Conservation (phyloP, 1,140 invertebrate genomes). For the Bradynema listronoti region DNA sequence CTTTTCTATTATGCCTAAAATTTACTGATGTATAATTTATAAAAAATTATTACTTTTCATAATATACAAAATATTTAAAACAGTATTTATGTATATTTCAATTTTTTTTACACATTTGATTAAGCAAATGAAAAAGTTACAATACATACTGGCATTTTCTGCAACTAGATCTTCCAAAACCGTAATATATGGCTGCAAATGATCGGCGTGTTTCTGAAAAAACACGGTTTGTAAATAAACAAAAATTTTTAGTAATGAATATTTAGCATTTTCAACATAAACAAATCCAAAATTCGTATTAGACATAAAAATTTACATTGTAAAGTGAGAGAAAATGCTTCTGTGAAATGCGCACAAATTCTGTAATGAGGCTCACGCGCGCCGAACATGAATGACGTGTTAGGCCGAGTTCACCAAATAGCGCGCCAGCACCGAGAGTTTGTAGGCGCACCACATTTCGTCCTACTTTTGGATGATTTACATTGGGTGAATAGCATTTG, state of each 20-base stretch:
- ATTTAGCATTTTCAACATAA: constrained; percentile 7
- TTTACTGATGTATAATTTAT: too few species aligned
- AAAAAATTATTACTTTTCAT: too few species aligned
- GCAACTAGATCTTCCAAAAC: constrained; percentile 51
- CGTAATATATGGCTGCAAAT: constrained; percentile 48
- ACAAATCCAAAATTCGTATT: constrained; percentile 6
- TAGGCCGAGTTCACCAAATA: constrained; percentile 49
- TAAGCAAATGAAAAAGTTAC: not conserved
- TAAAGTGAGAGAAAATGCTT: constrained; percentile 47
- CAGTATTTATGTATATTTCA: too few species aligned
- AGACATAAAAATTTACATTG: constrained; percentile 32
- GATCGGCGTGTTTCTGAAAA: constrained; percentile 56
- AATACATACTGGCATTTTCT: constrained; percentile 22
- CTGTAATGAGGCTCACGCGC: constrained; percentile 35
- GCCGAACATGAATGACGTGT: constrained; percentile 48
- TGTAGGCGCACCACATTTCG: constrained; percentile 6
- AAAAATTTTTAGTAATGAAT: too few species aligned
- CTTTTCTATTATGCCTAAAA: too few species aligned
- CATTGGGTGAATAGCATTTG: not conserved
- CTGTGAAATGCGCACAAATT: constrained; percentile 48
- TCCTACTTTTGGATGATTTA: not conserved
- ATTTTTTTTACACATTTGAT: too few species aligned
- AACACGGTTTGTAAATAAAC: not conserved
- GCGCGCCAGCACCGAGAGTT: constrained; percentile 32
- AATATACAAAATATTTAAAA: too few species aligned